Evolutionary conservation across 2,113 vertebrate species (phyloP), one percentile per base, ranked within the genome.

Genomic region (Tylochromis polylepis): DNA sequence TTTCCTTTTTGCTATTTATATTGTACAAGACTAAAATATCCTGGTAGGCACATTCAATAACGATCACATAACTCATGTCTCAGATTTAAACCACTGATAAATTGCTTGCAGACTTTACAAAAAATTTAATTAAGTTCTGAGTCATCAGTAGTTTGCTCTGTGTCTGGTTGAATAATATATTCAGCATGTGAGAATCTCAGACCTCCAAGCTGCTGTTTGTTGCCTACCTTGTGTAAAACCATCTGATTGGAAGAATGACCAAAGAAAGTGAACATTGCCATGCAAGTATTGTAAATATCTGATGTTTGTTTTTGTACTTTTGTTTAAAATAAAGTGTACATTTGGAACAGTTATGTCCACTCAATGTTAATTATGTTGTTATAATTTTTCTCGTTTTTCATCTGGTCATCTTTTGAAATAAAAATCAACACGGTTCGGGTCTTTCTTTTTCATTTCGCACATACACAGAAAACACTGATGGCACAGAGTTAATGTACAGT

Each of bases 261-360:
- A 99, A 99, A 99, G 98, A 98, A 95, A 97, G 96, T 97, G 89
- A 95, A 93, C 93, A 94, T 94, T 95, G 93, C 91, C 95, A 94
- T 95, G 95, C 94, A 94, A 97, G 97, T 97, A 97, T 95, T 99
- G 98, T 99, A 99, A 98, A 98, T 99, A 98, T 88, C 95, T 97
- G 96, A 96, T 96, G 96, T 96, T 96, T 95, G 94, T 95, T 96
- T 96, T 96, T 97, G 94, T 97, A 97, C 96, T 97, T 97, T 97
- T 98, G 97, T 98, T 96, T 98, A 97, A 98, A 97, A 98, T 96
- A 98, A 97, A 97, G 95, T 97, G 97, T 97, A 97, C 97, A 97
- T 95, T 97, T 97, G 96, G 92, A 95, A 95, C 91, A 89, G 81
- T 27, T 36, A 91, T 41, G 81, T 78, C 82, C 72, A 41, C 78